phyloP scores from a whole-genome alignment of 2,797 vertebrate species.

The Sebastiscus albofasciatus region DNA sequence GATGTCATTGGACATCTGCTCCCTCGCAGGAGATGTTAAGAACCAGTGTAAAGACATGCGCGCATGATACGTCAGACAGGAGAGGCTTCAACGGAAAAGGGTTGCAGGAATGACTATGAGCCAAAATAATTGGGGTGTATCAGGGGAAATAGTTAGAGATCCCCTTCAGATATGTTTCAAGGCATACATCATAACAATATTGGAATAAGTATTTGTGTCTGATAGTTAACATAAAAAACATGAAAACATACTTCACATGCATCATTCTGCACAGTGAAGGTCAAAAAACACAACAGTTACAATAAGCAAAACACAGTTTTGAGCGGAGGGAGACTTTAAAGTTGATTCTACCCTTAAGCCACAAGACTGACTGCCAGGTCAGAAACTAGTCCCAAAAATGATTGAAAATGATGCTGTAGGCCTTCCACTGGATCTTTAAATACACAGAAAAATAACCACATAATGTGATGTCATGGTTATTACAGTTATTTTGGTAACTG shows the following conservation, averaged over 20 bases:
- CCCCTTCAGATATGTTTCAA: neutral
- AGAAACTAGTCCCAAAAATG: neutral
- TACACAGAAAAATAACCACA: slow-evolving; percentile 33
- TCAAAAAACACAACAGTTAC: neutral
- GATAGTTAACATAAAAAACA: neutral
- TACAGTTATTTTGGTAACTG: slow-evolving; percentile 27
- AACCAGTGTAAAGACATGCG: neutral
- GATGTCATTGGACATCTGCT: slow-evolving; percentile 61
- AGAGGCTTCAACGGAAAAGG: neutral
- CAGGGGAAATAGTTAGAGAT: slow-evolving; percentile 10
- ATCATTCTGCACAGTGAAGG: neutral
- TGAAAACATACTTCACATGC: too few relatives aligned
- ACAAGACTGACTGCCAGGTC: neutral
- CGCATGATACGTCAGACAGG: neutral
- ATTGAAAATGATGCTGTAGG: slow-evolving; percentile 10
- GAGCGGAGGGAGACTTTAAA: neutral
- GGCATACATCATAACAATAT: neutral
- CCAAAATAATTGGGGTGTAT: neutral
- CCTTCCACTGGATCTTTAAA: slow-evolving; percentile 11
- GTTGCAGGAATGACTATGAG: neutral
- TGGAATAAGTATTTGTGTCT: neutral
- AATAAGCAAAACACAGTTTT: neutral
- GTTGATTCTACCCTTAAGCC: slow-evolving; percentile 10
- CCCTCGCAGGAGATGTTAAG: slow-evolving; percentile 12
- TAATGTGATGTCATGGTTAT: slow-evolving; percentile 29